Evolutionary conservation across 2,113 vertebrate species (phyloP).

Genomic region (Sylvilagus bachmani): DNA sequence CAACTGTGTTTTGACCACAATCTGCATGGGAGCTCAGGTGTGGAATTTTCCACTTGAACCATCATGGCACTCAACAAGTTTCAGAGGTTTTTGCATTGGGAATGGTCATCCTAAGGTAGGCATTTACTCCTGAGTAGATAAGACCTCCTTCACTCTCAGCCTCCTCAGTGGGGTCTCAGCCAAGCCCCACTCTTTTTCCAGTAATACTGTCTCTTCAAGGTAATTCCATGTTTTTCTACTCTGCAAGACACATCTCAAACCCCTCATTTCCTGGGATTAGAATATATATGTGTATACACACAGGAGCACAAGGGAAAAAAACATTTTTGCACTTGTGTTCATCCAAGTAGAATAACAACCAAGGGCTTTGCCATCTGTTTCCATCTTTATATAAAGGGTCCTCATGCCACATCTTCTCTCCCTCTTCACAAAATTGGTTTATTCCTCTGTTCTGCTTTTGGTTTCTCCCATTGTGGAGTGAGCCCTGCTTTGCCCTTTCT

Average conservation of each 20-base stretch:
- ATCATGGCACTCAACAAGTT: no score
- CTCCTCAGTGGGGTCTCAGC: background rate
- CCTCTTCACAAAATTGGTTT: accelerated
- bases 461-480: background rate
- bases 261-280: background rate
- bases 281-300: accelerated
- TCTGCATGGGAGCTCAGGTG: no score
- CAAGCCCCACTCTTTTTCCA: background rate
- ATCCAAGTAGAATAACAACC: accelerated
- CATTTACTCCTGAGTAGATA: background rate
- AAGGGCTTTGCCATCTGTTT: accelerated
- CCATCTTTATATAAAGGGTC: background rate
- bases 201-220: background rate
- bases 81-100: no score
- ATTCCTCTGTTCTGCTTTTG: no score
- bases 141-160: background rate
- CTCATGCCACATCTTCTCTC: background rate
- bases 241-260: accelerated
- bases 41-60: no score
- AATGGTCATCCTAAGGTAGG: no score
- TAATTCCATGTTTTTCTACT: background rate
- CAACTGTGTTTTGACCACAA: no score
- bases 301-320: no score
- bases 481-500: accelerated
- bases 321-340: accelerated